Base-by-base conservation (phyloP, 2,888 invertebrate species). In the Eupithecia subfuscata region DNA sequence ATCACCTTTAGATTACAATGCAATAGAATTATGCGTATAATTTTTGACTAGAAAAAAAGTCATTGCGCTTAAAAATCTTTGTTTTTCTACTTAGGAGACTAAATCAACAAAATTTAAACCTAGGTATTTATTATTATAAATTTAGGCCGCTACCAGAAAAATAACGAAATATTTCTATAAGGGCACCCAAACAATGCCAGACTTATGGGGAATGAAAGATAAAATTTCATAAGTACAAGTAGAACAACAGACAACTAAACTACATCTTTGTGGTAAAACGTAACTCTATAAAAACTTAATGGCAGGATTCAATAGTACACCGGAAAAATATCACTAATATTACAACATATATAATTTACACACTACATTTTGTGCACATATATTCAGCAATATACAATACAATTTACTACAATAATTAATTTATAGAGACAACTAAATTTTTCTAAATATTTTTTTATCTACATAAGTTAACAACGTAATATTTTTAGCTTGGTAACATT, bases 1-100 rank as follows among this genome's bases (percentile, higher is more conserved):
- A 85, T 81, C 78, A 79, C 79, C 75, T 11, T 80, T 75, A 77
- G 69, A 76, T 79, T 79, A 82, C 73, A 79, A 80, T 81, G 78
- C 75, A 68, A 79, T 77, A 78, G 81, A 80, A 82, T 83, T 81
- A 84, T 82, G 82, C 80, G 69, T 82, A 70, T 79, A 48, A 84
- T 83, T 83, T 82, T 82, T 84, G 86, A 86, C 86, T 86, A 87
- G 84, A 84, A 80, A 77, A 40, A 75, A 80, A 72, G 70, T 71
- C 69, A n/a, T 77, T 74, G 75, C 76, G 69, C 45, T 74, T 67
- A 67, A 70, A 37, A 63, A 48, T 52, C 22, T 71, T 63, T 45
- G 25, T 48, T 12, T 73, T 73, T 69, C 37, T 67, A 67, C 37
- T n/a, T 18, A 67, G 40, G 34, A 45, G 16, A 75, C 60, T 76